phyloP scores from a whole-genome alignment of 2,797 vertebrate genomes.

The Hephaestus fuliginosus region DNA sequence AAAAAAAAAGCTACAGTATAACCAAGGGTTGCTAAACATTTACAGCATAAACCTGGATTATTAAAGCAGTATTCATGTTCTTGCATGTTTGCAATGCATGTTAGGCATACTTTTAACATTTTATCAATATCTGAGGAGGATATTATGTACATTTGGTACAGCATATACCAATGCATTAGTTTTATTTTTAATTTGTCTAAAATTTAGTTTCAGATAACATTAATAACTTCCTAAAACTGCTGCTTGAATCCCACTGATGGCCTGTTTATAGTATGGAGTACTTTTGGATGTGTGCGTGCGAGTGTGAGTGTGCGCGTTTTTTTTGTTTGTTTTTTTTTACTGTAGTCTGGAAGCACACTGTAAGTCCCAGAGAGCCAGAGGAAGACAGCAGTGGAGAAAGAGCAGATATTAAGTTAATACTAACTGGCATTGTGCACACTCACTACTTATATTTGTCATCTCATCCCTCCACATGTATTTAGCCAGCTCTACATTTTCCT shows the following conservation, averaged over 20 bases:
- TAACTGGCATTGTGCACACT: slow-evolving; percentile 26
- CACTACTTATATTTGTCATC: slow-evolving; percentile 20
- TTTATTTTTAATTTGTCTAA: not conserved
- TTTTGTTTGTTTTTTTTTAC: not conserved
- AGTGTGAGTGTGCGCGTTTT: not conserved
- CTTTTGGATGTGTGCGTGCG: not conserved
- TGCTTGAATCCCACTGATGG: not conserved
- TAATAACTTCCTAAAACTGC: not conserved
- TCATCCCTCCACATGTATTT: slow-evolving; percentile 7
- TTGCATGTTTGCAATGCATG: not conserved
- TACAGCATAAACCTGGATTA: not conserved
- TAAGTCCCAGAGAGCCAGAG: slow-evolving; percentile 23
- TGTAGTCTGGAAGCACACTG: not conserved
- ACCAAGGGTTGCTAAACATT: not conserved
- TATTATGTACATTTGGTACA: not conserved
- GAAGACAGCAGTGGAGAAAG: slow-evolving; percentile 24
- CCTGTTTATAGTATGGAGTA: not conserved
- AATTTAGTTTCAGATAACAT: not conserved
- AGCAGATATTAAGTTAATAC: slow-evolving; percentile 36
- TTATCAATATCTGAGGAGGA: not conserved
- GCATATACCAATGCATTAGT: not conserved
- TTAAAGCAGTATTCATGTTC: not conserved
- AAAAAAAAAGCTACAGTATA: not conserved
- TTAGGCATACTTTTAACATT: not conserved
- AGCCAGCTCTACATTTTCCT: slow-evolving; percentile 18